Base-by-base conservation (phyloP, 2,113 vertebrate genomes). In the Empidonax alnorum region DNA sequence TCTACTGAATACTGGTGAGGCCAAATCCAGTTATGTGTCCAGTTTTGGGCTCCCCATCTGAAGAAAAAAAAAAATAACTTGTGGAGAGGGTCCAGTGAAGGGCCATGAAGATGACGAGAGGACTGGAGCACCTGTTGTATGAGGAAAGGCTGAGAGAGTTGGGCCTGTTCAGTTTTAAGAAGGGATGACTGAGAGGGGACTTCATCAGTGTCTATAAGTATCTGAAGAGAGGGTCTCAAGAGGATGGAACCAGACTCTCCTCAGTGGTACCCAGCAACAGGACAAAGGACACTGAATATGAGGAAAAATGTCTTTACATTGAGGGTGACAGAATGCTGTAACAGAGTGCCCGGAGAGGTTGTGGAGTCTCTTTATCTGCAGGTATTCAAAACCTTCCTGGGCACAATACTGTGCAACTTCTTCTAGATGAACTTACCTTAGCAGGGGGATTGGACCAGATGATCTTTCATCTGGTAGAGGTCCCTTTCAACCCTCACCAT, bases 11-110 rank as follows among this genome's bases (percentile, higher is more conserved):
- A 22, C 27, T 59, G 37, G 6, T 44, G 37, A 59, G 52, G 44
- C 6, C 31, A 39, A 3, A 37, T 20, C 22, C 72, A 28, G 27
- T 28, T 9, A 3, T 14, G 22, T 27, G 35, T 58, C 14, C 31
- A 10, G 25, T 66, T 50, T 73, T 44, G 31, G 27, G 12, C 1
- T 52, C 3, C 9, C 3, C 4, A 0, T 0, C 7, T 33, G 27
- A 66, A 23, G 9, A 50, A 13, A 30, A 42, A 27, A 31, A 18
- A 35, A 50, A 4, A 35, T 1, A 65, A 42, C 13, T 33, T 35
- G 6, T 50, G 14, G 65, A 44, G 18, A 39, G 10, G 3, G 6
- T 52, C 44, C 23, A 67, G 18, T 0, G 0, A 37, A 58, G 12
- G 31, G 42, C 16, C 58, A 50, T 5, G 27, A 58, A 58, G 23